A percentile compares a stretch with the other conserved stretches of the same genome.
These are phyloP conservation scores for Megastigmus dorsalis DNA, from an alignment of 2,888 invertebrate genomes.

Conservation along the genomic window DNA sequence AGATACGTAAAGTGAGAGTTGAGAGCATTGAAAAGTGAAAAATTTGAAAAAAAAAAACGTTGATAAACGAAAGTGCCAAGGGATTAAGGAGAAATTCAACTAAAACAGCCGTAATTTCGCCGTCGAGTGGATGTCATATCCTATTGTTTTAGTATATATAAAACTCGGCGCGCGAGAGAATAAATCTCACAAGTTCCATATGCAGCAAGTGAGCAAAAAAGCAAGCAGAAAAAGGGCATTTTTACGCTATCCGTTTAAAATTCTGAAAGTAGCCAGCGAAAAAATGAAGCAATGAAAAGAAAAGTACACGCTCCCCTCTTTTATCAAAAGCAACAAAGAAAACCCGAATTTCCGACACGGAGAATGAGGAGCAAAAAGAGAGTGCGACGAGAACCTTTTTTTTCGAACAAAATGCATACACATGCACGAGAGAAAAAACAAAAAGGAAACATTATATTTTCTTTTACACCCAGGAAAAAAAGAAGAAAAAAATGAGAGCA, in stretches of 20 bases:
- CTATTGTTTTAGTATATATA: slow-evolving; percentile 44
- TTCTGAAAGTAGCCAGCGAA: slow-evolving; percentile 26
- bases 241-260: slow-evolving; percentile 55
- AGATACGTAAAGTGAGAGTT: slow-evolving; percentile 49
- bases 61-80: slow-evolving; percentile 65
- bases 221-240: slow-evolving; percentile 31
- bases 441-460: slow-evolving; percentile 10
- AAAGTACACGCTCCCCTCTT: slow-evolving; percentile 56
- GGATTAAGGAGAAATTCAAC: slow-evolving; percentile 54
- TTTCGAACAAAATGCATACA: neutral
- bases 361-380: slow-evolving; percentile 35
- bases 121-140: slow-evolving; percentile 37
- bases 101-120: slow-evolving; percentile 30
- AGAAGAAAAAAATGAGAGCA: slow-evolving; percentile 33
- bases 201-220: slow-evolving; percentile 18
- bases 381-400: slow-evolving; percentile 23
- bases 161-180: slow-evolving; percentile 42
- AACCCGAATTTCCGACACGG: slow-evolving; percentile 9
- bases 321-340: slow-evolving; percentile 46
- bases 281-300: slow-evolving; percentile 43
- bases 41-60: slow-evolving; percentile 49
- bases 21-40: slow-evolving; percentile 27
- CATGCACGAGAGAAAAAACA: neutral
- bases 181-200: slow-evolving; percentile 39
- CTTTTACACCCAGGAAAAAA: neutral